Evolutionary conservation across 2,113 vertebrate genomes (phyloP), one percentile per base, ranked within the genome.

Genomic region (Campylorhamphus procurvoides): DNA sequence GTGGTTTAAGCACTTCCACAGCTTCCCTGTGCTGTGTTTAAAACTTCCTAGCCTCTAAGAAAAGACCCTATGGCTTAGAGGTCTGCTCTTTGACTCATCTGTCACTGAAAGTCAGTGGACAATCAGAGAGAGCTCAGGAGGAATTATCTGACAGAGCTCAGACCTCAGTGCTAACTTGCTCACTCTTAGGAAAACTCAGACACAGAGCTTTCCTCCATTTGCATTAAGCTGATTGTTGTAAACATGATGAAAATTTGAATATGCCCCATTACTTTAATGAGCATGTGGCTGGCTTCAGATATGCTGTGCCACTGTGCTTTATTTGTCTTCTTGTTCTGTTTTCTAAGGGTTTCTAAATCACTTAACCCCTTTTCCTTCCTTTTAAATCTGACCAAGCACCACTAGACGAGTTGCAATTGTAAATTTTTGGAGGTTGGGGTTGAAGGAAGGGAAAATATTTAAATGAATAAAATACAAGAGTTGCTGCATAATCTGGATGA

Each of bases 401-500:
- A 22, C 7, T 7, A 52, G 11, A 63, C 19, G 40, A 37, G 23
- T n/a, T 85, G 24, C 20, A 78, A 17, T 22, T 40, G 31, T 49
- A 16, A 0, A 1, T 23, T 44, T 76, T 77, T 62, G 19, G 50
- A 62, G 24, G 16, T 2, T 35, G 31, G 7, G 3, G 5, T 8
- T 55, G 25, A 39, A 22, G 13, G 14, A 19, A 58, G 24, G 12
- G 6, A 42, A 88, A 81, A 58, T 17, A 27, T 28, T 10, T 1
- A 37, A 58, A 19, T 52, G 58, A 56, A 68, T 72, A 47, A 89
- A 89, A 81, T n/a, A 22, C 5, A 74, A 44, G 66, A 93, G 46
- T 31, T 87, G 16, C 18, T 69, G 28, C 20, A 62, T 91, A 79
- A 84, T 50, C 33, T 2, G 0, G 8, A 35, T 37, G 18, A 79